Evolutionary conservation across 1,140 invertebrate genomes (phyloP), one percentile per base, ranked within the genome.

Genomic region (Eumeta japonica): DNA sequence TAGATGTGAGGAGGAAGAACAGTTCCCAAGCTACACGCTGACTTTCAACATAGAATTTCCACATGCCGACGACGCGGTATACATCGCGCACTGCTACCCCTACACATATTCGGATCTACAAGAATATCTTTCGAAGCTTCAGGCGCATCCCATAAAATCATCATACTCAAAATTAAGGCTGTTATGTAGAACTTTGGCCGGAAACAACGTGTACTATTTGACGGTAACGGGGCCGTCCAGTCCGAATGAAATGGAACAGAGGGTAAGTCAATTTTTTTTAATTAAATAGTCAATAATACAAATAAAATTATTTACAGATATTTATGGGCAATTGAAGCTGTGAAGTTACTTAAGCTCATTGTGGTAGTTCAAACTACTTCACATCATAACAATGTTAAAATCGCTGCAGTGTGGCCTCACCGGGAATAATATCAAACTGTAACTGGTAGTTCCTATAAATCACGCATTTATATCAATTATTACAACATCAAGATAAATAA

Each of bases 81-180:
- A 95, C 64, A 79, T 98, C 42, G 94, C 95, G 9, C 94, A 97
- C 67, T 95, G 94, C 68, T 98, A 94, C 64, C 96, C 96, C 0
- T 98, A 98, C 68, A 96, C 94, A 0, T 98, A 96, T 58, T 87
- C 87, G 2, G 86, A 91, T 67, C 70, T 92, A 27, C 88, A 90
- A 83, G 85, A 88, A 55, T 87, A 88, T 55, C 56, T 88, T 16
- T 79, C 80, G 27, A 81, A 79, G 52, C 75, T 88, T 36, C 80
- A 84, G 39, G 81, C 84, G 37, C 85, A 92, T 81, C 83, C 88
- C 4, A 72, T 87, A n/a, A 88, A 89, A 68, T 86, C 89, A 2
- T 83, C 81, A 11, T 88, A 84, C 55, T 88, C 86, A 19, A 89
- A 89, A 55, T 62, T 92, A 27, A 77, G 89, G 45, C 76, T 90